phyloP scores from a whole-genome alignment of 2,113 vertebrate genomes.

The Aspidoscelis tigris region DNA sequence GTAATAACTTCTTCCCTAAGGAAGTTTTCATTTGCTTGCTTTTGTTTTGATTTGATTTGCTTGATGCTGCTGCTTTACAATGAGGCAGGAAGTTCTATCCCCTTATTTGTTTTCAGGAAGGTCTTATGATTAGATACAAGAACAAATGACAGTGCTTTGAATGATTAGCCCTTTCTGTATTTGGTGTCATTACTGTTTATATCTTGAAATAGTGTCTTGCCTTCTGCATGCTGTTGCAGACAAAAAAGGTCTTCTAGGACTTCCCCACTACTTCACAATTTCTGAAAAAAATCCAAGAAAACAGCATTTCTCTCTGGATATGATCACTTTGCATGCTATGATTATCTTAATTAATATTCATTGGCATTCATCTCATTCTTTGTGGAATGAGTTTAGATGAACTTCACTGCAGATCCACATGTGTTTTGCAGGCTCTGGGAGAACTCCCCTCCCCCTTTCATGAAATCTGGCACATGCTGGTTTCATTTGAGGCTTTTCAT shows the following conservation, averaged over 20 bases:
- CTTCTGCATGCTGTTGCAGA: no score
- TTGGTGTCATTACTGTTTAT: no score
- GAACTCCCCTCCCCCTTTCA: slow-evolving; percentile 10
- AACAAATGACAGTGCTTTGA: no score
- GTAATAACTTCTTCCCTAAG: no score
- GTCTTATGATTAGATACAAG: not conserved
- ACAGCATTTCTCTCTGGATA: not conserved
- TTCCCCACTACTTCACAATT: not conserved
- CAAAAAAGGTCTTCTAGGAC: not conserved
- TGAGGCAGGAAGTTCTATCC: not conserved
- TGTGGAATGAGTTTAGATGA: not conserved
- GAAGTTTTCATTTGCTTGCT: no score
- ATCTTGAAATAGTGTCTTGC: no score
- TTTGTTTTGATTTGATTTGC: no score
- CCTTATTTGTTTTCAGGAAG: not conserved
- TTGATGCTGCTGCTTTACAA: no score
- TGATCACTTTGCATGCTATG: not conserved
- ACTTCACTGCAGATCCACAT: not conserved
- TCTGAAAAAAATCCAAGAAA: no score
- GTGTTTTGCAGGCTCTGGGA: not conserved
- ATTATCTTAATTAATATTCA: not conserved
- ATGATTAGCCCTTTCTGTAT: not conserved
- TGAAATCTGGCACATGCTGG: slow-evolving; percentile 8
- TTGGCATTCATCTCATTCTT: not conserved
- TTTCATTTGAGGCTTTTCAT: not conserved